Base-by-base conservation (phyloP, 2,888 invertebrate genomes). In the Tridacna gigas region DNA sequence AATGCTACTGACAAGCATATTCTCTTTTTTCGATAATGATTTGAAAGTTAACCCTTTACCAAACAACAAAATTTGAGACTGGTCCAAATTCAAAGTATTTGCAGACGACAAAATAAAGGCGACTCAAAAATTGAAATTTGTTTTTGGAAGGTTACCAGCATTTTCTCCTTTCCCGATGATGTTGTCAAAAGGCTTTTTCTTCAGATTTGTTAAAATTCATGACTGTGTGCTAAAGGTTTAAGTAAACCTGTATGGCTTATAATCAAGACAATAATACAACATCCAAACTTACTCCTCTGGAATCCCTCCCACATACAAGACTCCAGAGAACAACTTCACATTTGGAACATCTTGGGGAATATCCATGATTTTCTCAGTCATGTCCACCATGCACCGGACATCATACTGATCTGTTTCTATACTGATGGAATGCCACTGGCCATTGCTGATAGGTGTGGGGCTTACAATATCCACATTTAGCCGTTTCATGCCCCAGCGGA, bases 381-480 rank as follows among this genome's bases (percentile, higher is more conserved):
- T 84, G 75, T 92, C 92, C 60, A 92, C 80, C 66, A 89, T 90
- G 75, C 92, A 91, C 13, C 92, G 84, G 11, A 92, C 84, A 77
- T 93, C 98, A 95, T 98, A 97, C 94, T 97, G 97, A 95, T 98
- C 98, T 94, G 98, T 98, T 95, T 98, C 98, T 85, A 99, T 97
- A 97, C 98, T 97, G 88, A 98, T 97, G 95, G 98, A 98, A 95
- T 99, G 98, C 99, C 98, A 99, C 94, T 98, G 98, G 0, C 98
- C 98, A 75, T 97, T 97, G 94, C 98, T 98, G 73, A 99, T 96
- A 93, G 97, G 97, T 69, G 97, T 96, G 88, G 97, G 96, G 4
- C 98, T 98, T 92, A 97, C 97, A 86, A 98, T 97, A 67, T 97
- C 97, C 82, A 98, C 95, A 93, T 97, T 97, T 13, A 91, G 84